Conservation (phyloP, 2,113 vertebrate genomes). For the Grammatotria lemairii region DNA sequence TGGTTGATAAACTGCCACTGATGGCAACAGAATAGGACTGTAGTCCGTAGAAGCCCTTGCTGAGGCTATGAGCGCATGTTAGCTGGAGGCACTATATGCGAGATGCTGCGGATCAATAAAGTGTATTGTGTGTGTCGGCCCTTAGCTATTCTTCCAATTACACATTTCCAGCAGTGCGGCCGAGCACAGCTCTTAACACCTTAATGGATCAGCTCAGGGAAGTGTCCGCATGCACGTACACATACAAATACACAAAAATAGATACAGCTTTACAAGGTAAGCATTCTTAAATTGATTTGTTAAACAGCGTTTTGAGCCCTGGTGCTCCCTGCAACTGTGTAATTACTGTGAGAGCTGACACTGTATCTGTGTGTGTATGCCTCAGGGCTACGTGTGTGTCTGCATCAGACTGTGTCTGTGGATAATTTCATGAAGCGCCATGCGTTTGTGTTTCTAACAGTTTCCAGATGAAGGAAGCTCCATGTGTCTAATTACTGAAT, state of each 20-base stretch:
- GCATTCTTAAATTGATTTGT: conserved; percentile 84
- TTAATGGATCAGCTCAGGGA: conserved; percentile 75
- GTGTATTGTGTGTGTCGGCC: conserved; percentile 71
- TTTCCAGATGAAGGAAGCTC: conserved; percentile 66
- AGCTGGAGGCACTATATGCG: conserved; percentile 45
- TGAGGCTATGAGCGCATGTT: conserved; percentile 23
- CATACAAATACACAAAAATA: conserved; percentile 40
- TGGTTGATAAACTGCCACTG: conserved; percentile 56
- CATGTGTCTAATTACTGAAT: conserved; percentile 65
- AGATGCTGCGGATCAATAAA: conserved; percentile 68
- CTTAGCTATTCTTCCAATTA: conserved; percentile 81
- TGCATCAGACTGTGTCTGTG: conserved; percentile 61
- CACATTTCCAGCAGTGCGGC: conserved; percentile 74
- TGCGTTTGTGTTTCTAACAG: conserved; percentile 47
- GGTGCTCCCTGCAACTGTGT: conserved; percentile 54
- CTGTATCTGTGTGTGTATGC: conserved; percentile 20
- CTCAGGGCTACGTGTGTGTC: conserved; percentile 18
- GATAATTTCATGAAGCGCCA: conserved; percentile 70
- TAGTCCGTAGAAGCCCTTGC: conserved; percentile 43
- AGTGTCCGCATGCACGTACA: conserved; percentile 28
- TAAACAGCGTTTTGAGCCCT: conserved; percentile 79
- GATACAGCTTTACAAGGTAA: conserved; percentile 75
- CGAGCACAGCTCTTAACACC: conserved; percentile 71
- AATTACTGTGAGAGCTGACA: conserved; percentile 61
- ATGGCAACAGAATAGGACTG: conserved; percentile 37